Evolutionary conservation across 2,888 invertebrate genomes (phyloP), one percentile per base, ranked within the genome.

Genomic region (Argyra leucocephala): DNA sequence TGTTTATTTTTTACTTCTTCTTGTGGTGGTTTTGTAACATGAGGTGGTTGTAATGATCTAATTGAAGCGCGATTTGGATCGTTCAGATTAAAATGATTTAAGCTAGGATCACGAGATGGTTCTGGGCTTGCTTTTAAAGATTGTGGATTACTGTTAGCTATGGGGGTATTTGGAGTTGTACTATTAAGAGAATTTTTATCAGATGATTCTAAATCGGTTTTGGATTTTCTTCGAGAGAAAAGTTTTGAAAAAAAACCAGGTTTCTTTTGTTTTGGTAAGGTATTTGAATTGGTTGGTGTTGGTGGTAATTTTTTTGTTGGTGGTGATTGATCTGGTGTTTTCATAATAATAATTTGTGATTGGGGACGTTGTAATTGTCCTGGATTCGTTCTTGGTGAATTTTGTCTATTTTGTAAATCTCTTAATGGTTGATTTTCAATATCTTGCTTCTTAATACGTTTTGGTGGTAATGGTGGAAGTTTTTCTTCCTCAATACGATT

Each of bases 391-490:
- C 67, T 68, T 57, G 69, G 68, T 18, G 57, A 64, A 36, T 48
- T 64, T 63, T 57, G 64, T 61, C 26, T 62, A 22, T 65, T 23
- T 66, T 68, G 48, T 64, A 68, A 21, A 4, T 60, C 9, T 48
- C 9, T n/a, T 24, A 6, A 62, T 18, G 76, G 73, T 22, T 74
- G 75, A 66, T 78, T 78, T 69, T 79, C 78, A 0, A 74, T 75
- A 67, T 78, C 79, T 24, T 82, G 79, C 69, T 86, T 87, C 64
- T 86, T 86, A 3, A 86, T 81, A 63, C 92, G 85, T 75, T 92
- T 93, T 0, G 93, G 93, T 0, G 92, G 92, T 66, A 91, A 73
- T 0, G 91, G 91, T 1, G 92, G 91, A 60, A 89, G 81, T 70
- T 85, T 83, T 69, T 86, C 87, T 67, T 84, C 83, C 63, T 84